These are phyloP conservation scores for Typhlichthys eigenmanni DNA, from an alignment of 2,797 vertebrate species.

Conservation along the genomic window DNA sequence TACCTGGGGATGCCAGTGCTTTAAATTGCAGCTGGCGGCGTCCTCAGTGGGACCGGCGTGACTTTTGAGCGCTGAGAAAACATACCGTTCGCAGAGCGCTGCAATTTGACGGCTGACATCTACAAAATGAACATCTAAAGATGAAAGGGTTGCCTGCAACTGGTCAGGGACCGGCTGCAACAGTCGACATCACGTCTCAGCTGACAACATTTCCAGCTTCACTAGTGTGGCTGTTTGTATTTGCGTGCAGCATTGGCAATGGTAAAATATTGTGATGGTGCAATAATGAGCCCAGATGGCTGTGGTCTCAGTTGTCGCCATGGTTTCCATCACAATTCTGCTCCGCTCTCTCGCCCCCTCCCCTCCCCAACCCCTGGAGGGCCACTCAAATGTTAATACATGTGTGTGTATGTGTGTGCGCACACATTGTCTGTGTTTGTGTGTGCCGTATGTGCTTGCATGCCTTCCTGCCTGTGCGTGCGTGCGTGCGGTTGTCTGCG, in stretches of 20 bases:
- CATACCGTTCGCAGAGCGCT: neutral
- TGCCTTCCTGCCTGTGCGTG: no score
- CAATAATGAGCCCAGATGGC: constrained; percentile 38
- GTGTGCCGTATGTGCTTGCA: no score
- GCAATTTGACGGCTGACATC: neutral
- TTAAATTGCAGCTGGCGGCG: no score
- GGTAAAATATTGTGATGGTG: constrained; percentile 36
- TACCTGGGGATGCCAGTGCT: neutral
- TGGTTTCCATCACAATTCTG: constrained; percentile 17
- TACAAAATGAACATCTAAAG: neutral
- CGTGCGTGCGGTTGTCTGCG: neutral
- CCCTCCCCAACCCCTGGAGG: neutral
- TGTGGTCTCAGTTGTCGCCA: constrained; percentile 14
- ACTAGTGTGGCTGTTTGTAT: constrained; percentile 9
- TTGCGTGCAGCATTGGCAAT: constrained; percentile 21
- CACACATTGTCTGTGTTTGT: no score
- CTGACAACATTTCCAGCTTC: constrained; percentile 15
- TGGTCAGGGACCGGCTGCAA: constrained; percentile 20
- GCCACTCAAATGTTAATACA: constrained; percentile 11
- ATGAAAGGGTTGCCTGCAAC: constrained; percentile 10
- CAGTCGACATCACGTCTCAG: constrained; percentile 19
- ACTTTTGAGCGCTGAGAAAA: neutral
- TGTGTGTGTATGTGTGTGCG: no score
- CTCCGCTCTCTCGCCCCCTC: constrained; percentile 2
- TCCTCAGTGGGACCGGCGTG: no score